Percentiles rank a stretch among this genome's conserved stretches.
phyloP scores from a whole-genome alignment of 2,888 invertebrate species.

The Argyra leucocephala region DNA sequence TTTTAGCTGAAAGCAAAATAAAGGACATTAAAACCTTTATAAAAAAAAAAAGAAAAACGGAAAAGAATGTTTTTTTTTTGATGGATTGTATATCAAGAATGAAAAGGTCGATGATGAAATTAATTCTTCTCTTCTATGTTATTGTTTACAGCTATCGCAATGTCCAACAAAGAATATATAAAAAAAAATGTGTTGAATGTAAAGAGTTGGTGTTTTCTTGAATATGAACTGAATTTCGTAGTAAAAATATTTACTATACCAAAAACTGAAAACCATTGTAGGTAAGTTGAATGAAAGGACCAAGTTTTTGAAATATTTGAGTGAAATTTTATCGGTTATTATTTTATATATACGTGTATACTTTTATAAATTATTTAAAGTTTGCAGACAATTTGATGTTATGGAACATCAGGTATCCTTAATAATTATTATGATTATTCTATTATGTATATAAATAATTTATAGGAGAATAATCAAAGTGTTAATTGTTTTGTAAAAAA shows the following conservation, averaged over 20 bases:
- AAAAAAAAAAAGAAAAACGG: background rate
- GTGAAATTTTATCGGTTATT: background rate
- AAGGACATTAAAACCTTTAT: background rate
- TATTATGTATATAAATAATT: too few relatives aligned
- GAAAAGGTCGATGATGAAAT: background rate
- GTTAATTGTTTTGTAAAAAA: background rate
- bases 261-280: too few relatives aligned
- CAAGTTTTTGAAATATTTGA: background rate
- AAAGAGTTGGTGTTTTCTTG: too few relatives aligned
- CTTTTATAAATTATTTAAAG: background rate
- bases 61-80: background rate
- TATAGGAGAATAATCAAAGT: background rate
- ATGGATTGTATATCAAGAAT: background rate
- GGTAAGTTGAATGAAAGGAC: background rate
- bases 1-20: background rate
- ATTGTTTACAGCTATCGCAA: background rate
- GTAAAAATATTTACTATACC: too few relatives aligned
- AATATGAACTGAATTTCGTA: too few relatives aligned
- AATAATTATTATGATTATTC: background rate
- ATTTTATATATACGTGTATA: background rate
- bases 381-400: constrained; percentile 1
- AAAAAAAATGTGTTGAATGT: too few relatives aligned
- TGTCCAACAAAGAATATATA: background rate
- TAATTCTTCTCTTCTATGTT: background rate
- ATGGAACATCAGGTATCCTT: background rate